Evolutionary conservation across 35 echinoderm and acorn worm species (phyloP).

Genomic region (Amphiura filiformis): DNA sequence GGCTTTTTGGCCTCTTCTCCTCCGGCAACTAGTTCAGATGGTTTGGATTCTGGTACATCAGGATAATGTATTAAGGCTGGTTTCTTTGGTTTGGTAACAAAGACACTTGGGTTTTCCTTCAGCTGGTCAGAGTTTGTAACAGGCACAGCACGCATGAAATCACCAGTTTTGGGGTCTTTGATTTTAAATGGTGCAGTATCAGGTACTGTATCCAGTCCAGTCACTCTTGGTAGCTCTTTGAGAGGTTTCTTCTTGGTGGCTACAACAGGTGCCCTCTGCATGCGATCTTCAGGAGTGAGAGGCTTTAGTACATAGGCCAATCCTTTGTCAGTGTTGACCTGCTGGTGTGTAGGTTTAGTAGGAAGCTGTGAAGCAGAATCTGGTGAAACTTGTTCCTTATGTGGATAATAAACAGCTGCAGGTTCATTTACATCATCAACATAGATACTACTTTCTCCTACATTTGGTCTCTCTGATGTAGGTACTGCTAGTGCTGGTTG

Average conservation of each 20-base stretch:
- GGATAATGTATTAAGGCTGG: conserved; percentile 9
- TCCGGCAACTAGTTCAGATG: neutral
- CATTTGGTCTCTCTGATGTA: conserved; percentile 17
- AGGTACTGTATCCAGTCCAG: neutral
- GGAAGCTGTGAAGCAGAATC: neutral
- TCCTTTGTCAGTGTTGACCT: conserved; percentile 39
- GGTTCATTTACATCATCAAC: conserved; percentile 14
- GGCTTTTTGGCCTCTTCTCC: neutral
- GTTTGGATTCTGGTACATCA: neutral
- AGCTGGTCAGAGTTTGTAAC: neutral
- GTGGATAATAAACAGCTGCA: conserved; percentile 28
- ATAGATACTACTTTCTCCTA: conserved; percentile 1
- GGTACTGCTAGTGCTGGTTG: conserved; percentile 30
- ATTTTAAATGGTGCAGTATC: neutral
- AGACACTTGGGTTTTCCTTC: conserved; percentile 11
- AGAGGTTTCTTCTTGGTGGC: neutral
- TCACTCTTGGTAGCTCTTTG: neutral
- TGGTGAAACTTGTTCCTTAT: neutral
- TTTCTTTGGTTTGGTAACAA: conserved; percentile 14
- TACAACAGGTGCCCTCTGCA: conserved; percentile 2
- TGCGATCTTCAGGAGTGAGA: neutral
- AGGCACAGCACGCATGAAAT: conserved; percentile 3
- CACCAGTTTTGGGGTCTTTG: neutral
- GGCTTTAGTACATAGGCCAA: conserved; percentile 40
- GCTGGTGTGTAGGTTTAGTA: neutral